phyloP scores from a whole-genome alignment of 2,797 vertebrate genomes.

The Chaetophractus vellerosus region DNA sequence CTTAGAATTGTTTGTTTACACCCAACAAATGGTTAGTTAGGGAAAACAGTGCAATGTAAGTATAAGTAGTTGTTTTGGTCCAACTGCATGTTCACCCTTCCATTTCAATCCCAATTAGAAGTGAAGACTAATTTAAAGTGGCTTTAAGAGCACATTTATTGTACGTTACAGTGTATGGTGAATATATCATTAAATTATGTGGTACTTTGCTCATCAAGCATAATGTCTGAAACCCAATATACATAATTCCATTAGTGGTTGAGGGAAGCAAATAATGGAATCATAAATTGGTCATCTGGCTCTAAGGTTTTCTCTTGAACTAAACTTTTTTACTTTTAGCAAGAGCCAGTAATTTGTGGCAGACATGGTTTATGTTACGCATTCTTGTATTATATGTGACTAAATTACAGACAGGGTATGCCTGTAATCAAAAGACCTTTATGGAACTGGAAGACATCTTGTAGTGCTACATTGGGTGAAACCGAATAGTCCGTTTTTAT shows the following conservation, averaged over 20 bases:
- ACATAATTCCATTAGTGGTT: constrained; percentile 79
- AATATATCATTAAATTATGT: constrained; percentile 83
- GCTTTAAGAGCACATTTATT: constrained; percentile 87
- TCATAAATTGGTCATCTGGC: constrained; percentile 81
- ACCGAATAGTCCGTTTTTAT: constrained; percentile 73
- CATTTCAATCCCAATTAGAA: constrained; percentile 87
- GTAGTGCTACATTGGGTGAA: constrained; percentile 79
- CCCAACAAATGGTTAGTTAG: constrained; percentile 83
- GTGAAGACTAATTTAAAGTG: constrained; percentile 80
- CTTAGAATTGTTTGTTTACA: constrained; percentile 86
- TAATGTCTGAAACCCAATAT: constrained; percentile 75
- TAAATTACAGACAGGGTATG: constrained; percentile 62
- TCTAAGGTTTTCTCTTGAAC: constrained; percentile 82
- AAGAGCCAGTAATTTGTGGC: constrained; percentile 78
- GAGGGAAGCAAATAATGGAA: constrained; percentile 85
- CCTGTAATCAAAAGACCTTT: constrained; percentile 75
- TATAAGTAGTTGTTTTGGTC: constrained; percentile 84
- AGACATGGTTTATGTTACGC: constrained; percentile 82
- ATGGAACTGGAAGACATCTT: constrained; percentile 79
- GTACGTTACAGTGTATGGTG: constrained; percentile 84
- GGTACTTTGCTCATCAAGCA: constrained; percentile 86
- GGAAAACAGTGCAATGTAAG: constrained; percentile 85
- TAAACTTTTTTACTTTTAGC: constrained; percentile 78
- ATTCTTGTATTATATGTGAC: constrained; percentile 81
- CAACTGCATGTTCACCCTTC: constrained; percentile 88